Base-by-base conservation (phyloP, 1,140 invertebrate species). In the Diabrotica undecimpunctata region DNA sequence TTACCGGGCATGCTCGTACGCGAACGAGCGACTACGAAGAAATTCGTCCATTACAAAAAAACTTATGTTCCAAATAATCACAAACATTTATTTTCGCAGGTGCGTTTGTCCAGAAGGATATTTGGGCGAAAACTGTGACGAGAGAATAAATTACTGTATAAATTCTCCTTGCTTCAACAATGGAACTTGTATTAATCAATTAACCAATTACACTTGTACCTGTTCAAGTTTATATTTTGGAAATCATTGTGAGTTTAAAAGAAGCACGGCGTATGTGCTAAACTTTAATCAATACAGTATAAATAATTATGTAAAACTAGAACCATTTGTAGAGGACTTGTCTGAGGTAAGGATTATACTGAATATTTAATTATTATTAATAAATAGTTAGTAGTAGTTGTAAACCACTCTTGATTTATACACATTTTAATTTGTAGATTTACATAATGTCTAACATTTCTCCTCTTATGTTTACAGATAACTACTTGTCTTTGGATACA, bases 401-500 rank as follows among this genome's bases (percentile, higher is more conserved):
- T n/a, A n/a, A n/a, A n/a, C n/a, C n/a, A n/a, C n/a, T 13, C 25
- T 56, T 14, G 10, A 14, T 56, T 25, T 25, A 25, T 25, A 25
- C 1, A 25, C 25, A 25, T 25, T 25, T 25, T 4, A 25, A 25
- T 25, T 25, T 4, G 25, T 25, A 25, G 4, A 25, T 25, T 25
- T 25, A 25, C 25, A 4, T 2, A n/a, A n/a, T n/a, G n/a, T n/a
- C n/a, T n/a, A 25, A 25, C 25, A 25, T 25, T 25, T 25, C 25
- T 25, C 25, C 25, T 25, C 25, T 51, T 25, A 25, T 39, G n/a
- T 64, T 73, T 76, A 64, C 59, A 87, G 78, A 78, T 88, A 10
- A 85, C 86, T 5, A 73, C 85, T 13, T 87, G 87, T 68, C 80
- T 89, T n/a, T 91, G 88, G 89, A 81, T 91, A 72, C 81, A 83